phyloP scores from a whole-genome alignment of 2,888 invertebrate genomes.

The Drosophila setosimentum region DNA sequence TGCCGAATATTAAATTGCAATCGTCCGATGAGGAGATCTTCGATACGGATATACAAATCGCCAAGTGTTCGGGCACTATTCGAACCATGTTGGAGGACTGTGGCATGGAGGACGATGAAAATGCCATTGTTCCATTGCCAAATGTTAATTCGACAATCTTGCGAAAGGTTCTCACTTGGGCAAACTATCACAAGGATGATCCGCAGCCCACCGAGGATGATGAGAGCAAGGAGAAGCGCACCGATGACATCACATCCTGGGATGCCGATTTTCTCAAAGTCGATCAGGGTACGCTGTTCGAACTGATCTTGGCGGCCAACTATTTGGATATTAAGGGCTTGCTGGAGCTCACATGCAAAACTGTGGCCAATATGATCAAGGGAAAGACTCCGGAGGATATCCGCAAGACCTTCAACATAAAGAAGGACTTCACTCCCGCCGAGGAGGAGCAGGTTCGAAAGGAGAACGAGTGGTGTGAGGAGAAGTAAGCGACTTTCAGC shows the following conservation, averaged over 20 bases:
- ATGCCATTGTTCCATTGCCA: conserved; percentile 70
- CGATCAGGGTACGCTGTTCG: conserved; percentile 70
- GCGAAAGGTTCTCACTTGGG: conserved; percentile 68
- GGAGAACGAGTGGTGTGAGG: conserved; percentile 75
- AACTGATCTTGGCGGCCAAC: conserved; percentile 68
- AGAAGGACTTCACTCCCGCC: conserved; percentile 70
- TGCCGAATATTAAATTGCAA: conserved; percentile 70
- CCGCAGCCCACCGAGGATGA: conserved; percentile 68
- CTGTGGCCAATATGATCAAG: conserved; percentile 74
- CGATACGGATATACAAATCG: conserved; percentile 74
- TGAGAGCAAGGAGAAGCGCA: conserved; percentile 72
- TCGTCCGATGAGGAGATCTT: conserved; percentile 71
- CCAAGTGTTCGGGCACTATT: conserved; percentile 72
- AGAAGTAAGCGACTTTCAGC: conserved; percentile 46
- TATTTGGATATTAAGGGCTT: conserved; percentile 70
- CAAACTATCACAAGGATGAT: conserved; percentile 70
- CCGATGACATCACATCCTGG: conserved; percentile 71
- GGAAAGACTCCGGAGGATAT: conserved; percentile 75
- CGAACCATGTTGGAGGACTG: conserved; percentile 76
- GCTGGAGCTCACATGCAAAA: conserved; percentile 69
- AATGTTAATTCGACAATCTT: conserved; percentile 74
- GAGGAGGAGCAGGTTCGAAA: conserved; percentile 74
- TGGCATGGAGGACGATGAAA: conserved; percentile 74
- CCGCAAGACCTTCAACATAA: conserved; percentile 69
- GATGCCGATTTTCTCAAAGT: conserved; percentile 72